These are phyloP conservation scores for Dendrocopos noguchii DNA, from an alignment of 2,113 vertebrate species.

Conservation along the genomic window DNA sequence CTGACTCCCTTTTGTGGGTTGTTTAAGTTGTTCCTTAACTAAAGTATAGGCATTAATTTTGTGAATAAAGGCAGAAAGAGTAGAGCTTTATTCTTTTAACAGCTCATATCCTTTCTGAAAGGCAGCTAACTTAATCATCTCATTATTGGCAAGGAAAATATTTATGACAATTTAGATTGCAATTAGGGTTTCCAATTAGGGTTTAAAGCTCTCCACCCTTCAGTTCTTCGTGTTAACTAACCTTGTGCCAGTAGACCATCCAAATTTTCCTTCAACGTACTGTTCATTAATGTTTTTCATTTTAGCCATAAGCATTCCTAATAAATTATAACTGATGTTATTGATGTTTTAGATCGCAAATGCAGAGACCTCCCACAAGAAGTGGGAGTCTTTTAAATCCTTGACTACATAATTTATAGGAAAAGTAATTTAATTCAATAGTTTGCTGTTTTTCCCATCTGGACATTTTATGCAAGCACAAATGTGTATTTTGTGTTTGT, in stretches of 20 bases:
- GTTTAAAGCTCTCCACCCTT: not conserved
- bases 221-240: not conserved
- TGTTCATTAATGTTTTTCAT: not conserved
- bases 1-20: not conserved
- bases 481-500: not conserved
- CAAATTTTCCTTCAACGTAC: not conserved
- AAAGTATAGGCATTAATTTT: not conserved
- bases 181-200: not conserved
- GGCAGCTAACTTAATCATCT: not conserved
- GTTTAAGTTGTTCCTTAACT: not conserved
- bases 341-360: not conserved
- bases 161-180: rapidly evolving
- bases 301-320: not conserved
- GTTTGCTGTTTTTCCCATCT: not conserved
- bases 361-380: not conserved
- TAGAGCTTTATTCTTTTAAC: not conserved
- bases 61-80: not conserved
- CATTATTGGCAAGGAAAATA: not conserved
- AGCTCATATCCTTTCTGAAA: not conserved
- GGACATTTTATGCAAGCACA: not conserved
- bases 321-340: not conserved
- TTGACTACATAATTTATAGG: not conserved
- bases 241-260: not conserved
- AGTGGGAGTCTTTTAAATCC: not conserved
- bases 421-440: not conserved